Conservation (phyloP, 2,888 invertebrate species). For the Tholera decimalis region DNA sequence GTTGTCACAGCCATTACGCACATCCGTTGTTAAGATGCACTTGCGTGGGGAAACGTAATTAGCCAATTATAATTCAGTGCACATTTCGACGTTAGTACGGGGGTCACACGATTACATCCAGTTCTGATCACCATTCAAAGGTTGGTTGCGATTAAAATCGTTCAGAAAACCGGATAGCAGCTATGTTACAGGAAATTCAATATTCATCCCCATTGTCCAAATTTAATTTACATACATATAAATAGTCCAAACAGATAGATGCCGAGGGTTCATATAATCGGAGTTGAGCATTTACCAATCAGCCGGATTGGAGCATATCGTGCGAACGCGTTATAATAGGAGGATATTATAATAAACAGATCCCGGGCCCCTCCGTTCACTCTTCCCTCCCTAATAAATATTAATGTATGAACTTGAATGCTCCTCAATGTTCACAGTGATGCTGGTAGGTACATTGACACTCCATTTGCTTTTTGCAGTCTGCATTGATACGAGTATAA, state of each 20-base stretch:
- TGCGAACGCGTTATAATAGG: conserved; percentile 90
- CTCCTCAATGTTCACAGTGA: conserved; percentile 82
- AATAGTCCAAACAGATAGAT: conserved; percentile 37
- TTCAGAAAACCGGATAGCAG: conserved; percentile 13
- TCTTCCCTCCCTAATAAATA: conserved; percentile 88
- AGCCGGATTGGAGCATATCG: conserved; percentile 80
- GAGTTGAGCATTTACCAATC: conserved; percentile 78
- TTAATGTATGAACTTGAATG: conserved; percentile 90
- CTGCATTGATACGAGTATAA: conserved; percentile 62
- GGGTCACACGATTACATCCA: conserved; percentile 65
- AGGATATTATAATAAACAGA: conserved; percentile 91
- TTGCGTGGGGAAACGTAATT: conserved; percentile 85
- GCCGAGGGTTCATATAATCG: conserved; percentile 60
- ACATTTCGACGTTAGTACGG: conserved; percentile 72
- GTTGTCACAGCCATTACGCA: conserved; percentile 81
- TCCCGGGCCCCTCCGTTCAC: conserved; percentile 83
- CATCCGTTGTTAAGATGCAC: conserved; percentile 85
- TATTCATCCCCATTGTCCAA: conserved; percentile 30
- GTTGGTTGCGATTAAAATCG: conserved; percentile 2
- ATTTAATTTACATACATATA: conserved; percentile 25
- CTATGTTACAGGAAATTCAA: conserved; percentile 26
- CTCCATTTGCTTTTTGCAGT: conserved; percentile 85
- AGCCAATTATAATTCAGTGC: conserved; percentile 75
- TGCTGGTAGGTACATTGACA: conserved; percentile 91
- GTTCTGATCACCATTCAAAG: conserved; percentile 24